Evolutionary conservation across 2,888 invertebrate genomes (phyloP), one percentile per base, ranked within the genome.

Genomic region (Campoplex nolae): DNA sequence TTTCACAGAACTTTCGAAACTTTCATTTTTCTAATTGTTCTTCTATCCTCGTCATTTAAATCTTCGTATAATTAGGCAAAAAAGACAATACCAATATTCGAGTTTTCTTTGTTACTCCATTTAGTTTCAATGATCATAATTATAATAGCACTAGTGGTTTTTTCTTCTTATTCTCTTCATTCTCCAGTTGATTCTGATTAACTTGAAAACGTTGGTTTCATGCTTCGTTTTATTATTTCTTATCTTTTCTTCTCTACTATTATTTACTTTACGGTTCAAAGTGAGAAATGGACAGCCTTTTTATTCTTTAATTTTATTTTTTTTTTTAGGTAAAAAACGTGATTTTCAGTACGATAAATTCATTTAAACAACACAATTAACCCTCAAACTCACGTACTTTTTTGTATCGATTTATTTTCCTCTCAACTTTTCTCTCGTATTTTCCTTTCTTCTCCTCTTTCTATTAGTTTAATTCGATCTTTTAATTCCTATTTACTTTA

Each of bases 141-240:
- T 83, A 91, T 91, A 91, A 88, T 91, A 91, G 91, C 86, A 90
- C 91, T 91, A 92, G 89, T 91, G 90, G 90, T 88, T 90, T 84
- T 84, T 51, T 67, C 58, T 83, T 86, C 75, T 78, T 81, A 65
- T 42, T 81, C 62, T 42, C 16, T 68, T 71, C 51, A 67, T 65
- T 13, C 70, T 77, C n/a, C 45, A 32, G 18, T 28, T 42, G 13
- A 54, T 8, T 28, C 76, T 35, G 38, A 54, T 75, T 68, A 28
- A 54, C 35, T 23, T 75, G 32, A 79, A 79, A n/a, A 16, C 23
- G 45, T 45, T 77, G 32, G 0, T 28, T 70, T 23, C 35, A 16
- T 38, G 23, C 13, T n/a, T 16, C 54, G 7, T 38, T 80, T 77
- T 58, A 16, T 48, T 48, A 38, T 18, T 74, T 48, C 73, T 11